Percentiles rank a stretch among this genome's conserved stretches.
phyloP scores from a whole-genome alignment of 2,797 vertebrate species.

The Lates japonicus region DNA sequence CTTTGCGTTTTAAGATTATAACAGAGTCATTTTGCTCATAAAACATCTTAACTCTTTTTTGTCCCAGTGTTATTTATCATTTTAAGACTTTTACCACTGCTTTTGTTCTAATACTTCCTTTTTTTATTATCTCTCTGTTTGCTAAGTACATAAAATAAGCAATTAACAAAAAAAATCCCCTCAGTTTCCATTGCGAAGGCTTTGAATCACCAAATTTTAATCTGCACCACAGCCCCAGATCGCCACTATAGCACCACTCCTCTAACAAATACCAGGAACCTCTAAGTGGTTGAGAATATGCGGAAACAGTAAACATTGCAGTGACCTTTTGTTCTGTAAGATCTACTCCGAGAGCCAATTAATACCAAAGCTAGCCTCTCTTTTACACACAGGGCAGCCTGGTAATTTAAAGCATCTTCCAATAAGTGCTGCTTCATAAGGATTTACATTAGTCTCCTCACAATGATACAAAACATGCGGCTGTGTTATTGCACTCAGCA shows the following conservation, averaged over 20 bases:
- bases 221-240: slow-evolving; percentile 10
- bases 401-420: slow-evolving; percentile 11
- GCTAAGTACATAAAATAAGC: slow-evolving; percentile 27
- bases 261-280: slow-evolving; percentile 20
- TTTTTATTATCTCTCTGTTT: slow-evolving; percentile 1
- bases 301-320: slow-evolving; percentile 16
- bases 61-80: neutral
- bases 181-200: slow-evolving; percentile 6
- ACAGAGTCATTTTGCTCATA: slow-evolving; percentile 20
- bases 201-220: slow-evolving; percentile 27
- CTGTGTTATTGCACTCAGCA: slow-evolving; percentile 27
- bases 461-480: slow-evolving; percentile 6
- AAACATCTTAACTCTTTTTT: slow-evolving; percentile 32
- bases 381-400: neutral
- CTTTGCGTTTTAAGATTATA: slow-evolving; percentile 45
- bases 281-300: slow-evolving; percentile 22
- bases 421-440: slow-evolving; percentile 3
- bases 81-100: neutral
- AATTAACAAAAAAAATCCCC: slow-evolving; percentile 11
- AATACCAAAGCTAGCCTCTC: slow-evolving; percentile 15
- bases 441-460: slow-evolving; percentile 27
- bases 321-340: slow-evolving; percentile 18
- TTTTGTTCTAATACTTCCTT: slow-evolving; percentile 13
- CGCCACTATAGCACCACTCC: neutral
- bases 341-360: slow-evolving; percentile 8